Conservation (phyloP, 2,113 vertebrate genomes). For the Stegostoma tigrinum region DNA sequence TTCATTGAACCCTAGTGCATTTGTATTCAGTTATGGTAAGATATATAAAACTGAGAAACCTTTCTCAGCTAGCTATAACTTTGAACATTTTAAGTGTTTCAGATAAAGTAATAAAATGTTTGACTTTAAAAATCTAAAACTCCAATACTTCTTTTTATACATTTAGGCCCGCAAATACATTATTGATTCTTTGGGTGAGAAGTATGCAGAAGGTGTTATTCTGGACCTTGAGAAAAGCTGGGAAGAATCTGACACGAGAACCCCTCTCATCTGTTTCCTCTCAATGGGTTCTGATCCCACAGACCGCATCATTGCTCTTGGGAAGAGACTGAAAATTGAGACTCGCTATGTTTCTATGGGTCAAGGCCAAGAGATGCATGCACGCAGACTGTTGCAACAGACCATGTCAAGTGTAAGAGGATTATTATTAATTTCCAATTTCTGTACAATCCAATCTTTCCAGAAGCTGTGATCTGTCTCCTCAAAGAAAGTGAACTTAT, state of each 20-base stretch:
- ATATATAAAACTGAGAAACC: background rate
- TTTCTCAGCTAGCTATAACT: background rate
- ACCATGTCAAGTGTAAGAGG: conserved; percentile 76
- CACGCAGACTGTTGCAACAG: conserved; percentile 81
- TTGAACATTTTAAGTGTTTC: background rate
- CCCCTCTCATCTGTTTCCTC: conserved; percentile 87
- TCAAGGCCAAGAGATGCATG: conserved; percentile 84
- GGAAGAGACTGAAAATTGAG: conserved; percentile 76
- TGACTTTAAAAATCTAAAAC: background rate
- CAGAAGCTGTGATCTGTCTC: background rate
- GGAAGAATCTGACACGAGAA: conserved; percentile 81
- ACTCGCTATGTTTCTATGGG: conserved; percentile 87
- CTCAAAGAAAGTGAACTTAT: background rate
- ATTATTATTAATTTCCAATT: background rate
- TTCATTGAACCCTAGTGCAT: background rate
- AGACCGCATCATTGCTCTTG: conserved; percentile 79
- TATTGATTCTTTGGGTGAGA: conserved; percentile 74
- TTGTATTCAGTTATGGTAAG: background rate
- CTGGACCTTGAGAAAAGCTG: conserved; percentile 85
- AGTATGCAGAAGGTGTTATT: conserved; percentile 72
- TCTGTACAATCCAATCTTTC: background rate
- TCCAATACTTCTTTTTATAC: background rate
- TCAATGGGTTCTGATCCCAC: conserved; percentile 95
- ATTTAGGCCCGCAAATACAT: conserved; percentile 86
- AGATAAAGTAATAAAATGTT: background rate